Evolutionary conservation across 1,140 invertebrate genomes (phyloP).

Genomic region (Leptonema lineaticorne): DNA sequence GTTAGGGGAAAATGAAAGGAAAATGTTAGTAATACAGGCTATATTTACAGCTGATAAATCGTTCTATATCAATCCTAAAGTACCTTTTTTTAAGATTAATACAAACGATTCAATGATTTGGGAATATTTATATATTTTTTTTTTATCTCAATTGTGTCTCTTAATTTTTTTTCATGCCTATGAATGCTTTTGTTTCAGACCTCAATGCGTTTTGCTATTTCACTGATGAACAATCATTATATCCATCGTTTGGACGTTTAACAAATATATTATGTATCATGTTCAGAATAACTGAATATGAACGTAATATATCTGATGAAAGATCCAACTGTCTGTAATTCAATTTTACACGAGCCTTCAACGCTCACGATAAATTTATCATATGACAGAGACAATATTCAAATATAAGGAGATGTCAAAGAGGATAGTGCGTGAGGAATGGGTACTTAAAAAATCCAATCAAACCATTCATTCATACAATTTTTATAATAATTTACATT

Average conservation of each 20-base stretch:
- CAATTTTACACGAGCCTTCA: too few relatives aligned
- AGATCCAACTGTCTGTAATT: too few relatives aligned
- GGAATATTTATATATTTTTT: slow-evolving; percentile 6
- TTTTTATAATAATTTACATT: slow-evolving; percentile 22
- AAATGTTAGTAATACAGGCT: slow-evolving; percentile 29
- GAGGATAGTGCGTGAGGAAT: not conserved
- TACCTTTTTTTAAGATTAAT: not conserved
- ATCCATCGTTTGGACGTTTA: too few relatives aligned
- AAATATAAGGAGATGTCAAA: slow-evolving; percentile 10
- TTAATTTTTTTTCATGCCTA: not conserved
- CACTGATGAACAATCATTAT: too few relatives aligned
- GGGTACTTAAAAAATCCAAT: slow-evolving; percentile 14
- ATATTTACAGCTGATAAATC: slow-evolving; percentile 26
- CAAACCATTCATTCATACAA: slow-evolving; percentile 37
- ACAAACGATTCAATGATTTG: not conserved
- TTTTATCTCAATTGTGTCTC: slow-evolving; percentile 11
- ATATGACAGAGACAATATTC: not conserved
- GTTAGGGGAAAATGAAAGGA: not conserved
- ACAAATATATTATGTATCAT: not conserved
- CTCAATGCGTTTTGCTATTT: too few relatives aligned
- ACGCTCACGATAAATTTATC: not conserved
- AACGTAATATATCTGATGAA: not conserved
- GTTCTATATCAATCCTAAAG: slow-evolving; percentile 7
- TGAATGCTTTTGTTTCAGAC: too few relatives aligned
- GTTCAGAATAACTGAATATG: not conserved